A percentile compares a stretch with the other conserved stretches of the same genome.
phyloP scores from a whole-genome alignment of 2,113 vertebrate species.

The Colossoma macropomum region DNA sequence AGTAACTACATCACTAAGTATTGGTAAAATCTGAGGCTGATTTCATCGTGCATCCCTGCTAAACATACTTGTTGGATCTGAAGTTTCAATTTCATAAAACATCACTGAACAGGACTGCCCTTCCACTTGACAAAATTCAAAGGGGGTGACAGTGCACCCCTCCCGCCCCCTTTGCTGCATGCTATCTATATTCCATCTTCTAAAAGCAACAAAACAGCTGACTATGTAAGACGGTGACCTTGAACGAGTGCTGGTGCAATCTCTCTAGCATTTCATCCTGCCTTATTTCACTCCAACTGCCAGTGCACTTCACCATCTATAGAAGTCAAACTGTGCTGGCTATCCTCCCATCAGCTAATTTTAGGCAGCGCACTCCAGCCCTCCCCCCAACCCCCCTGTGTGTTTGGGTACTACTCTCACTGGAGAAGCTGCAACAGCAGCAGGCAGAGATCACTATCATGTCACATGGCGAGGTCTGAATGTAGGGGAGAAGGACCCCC shows the following conservation, averaged over 20 bases:
- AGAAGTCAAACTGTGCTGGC: constrained; percentile 90
- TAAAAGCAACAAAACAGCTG: constrained; percentile 76
- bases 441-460: constrained; percentile 18
- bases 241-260: constrained; percentile 81
- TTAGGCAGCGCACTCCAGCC: constrained; percentile 79
- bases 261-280: constrained; percentile 86
- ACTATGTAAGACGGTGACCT: constrained; percentile 89
- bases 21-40: no score
- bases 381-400: constrained; percentile 55
- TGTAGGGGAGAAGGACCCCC: not conserved
- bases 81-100: not conserved
- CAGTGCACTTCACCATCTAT: constrained; percentile 96
- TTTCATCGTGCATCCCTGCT: no score
- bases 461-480: constrained; percentile 13
- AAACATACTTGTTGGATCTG: not conserved
- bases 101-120: not conserved
- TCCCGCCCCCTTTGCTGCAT: not conserved
- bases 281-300: constrained; percentile 86
- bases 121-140: not conserved
- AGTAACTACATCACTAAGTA: no score
- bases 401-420: constrained; percentile 32
- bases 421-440: constrained; percentile 32
- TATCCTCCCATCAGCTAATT: constrained; percentile 84
- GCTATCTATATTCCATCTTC: constrained; percentile 35
- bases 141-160: not conserved